Conservation (phyloP, 2,797 vertebrate genomes). For the Siniperca scherzeri region DNA sequence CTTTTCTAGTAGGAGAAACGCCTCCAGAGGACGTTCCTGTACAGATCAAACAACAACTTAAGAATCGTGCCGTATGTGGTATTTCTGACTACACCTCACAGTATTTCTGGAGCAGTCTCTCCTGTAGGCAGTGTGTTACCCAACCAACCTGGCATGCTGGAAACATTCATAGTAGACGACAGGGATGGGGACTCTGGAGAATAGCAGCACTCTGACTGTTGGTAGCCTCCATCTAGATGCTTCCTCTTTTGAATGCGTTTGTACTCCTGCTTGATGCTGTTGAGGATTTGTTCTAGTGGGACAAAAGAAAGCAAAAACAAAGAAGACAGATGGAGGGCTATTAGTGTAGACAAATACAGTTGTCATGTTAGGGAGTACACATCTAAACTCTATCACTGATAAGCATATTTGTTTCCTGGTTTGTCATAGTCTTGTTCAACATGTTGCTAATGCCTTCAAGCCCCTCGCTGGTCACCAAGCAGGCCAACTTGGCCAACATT, state of each 20-base stretch:
- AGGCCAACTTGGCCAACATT: slow-evolving; percentile 45
- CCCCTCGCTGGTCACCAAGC: slow-evolving; percentile 25
- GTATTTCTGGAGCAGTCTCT: not conserved
- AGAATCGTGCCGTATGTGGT: not conserved
- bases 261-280: slow-evolving; percentile 99
- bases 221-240: slow-evolving; percentile 96
- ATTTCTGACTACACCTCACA: not conserved
- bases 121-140: not conserved
- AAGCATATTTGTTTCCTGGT: not conserved
- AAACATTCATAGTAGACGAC: slow-evolving; percentile 90
- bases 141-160: slow-evolving; percentile 91
- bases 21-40: slow-evolving; percentile 88
- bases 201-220: slow-evolving; percentile 93
- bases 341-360: slow-evolving; percentile 12
- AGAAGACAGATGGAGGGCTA: not conserved
- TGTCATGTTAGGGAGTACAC: not conserved
- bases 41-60: not conserved
- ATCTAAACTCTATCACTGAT: not conserved
- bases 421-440: slow-evolving; percentile 20
- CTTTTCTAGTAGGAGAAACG: slow-evolving; percentile 93
- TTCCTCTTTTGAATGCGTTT: slow-evolving; percentile 99
- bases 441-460: slow-evolving; percentile 37
- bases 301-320: slow-evolving; percentile 16
- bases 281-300: slow-evolving; percentile 95
- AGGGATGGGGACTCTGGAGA: slow-evolving; percentile 93